Base-by-base conservation (phyloP, 1,140 invertebrate species). In the Heliconius nattereri region DNA sequence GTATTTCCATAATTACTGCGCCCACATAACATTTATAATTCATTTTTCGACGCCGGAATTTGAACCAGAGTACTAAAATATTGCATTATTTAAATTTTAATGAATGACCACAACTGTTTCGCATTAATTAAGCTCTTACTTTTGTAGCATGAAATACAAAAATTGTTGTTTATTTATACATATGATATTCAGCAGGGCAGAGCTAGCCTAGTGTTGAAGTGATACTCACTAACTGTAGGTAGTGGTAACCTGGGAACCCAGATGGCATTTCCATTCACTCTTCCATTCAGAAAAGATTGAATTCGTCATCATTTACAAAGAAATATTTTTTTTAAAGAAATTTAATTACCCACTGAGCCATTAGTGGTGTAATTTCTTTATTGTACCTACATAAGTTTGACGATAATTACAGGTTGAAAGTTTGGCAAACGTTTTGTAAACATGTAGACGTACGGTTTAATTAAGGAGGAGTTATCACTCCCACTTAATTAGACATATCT, bases 111-210 rank as follows among this genome's bases (percentile, higher is more conserved):
- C 52, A 75, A 60, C 32, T 37, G 74, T 75, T 66, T 75, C 32
- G 20, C 54, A 75, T 75, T 75, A 75, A 75, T 75, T 75, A 60
- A 75, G 54, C 40, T 26, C 54, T 75, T 66, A 37, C 20, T 75
- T 66, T 57, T 57, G n/a, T 57, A 20, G 49, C 16, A 20, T 52
- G 2, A 52, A 20, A 52, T 52, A 52, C 6, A 52, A 19, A 52
- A 52, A 52, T 20, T 52, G 1, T 52, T 52, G 7, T 20, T 52
- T 52, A 2, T 52, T 7, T 20, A 52, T 8, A 20, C 49, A 20
- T 20, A 52, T 52, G 49, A 20, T 20, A 20, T 52, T 19, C 19
- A 20, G 19, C 19, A 20, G 19, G 16, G 1, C 2, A 20, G 19
- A 52, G 5, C 1, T 52, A 52, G 2, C 2, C 6, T 57, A 9